Base-by-base conservation (phyloP, 2,888 invertebrate genomes). In the Digitonthophagus gazella region DNA sequence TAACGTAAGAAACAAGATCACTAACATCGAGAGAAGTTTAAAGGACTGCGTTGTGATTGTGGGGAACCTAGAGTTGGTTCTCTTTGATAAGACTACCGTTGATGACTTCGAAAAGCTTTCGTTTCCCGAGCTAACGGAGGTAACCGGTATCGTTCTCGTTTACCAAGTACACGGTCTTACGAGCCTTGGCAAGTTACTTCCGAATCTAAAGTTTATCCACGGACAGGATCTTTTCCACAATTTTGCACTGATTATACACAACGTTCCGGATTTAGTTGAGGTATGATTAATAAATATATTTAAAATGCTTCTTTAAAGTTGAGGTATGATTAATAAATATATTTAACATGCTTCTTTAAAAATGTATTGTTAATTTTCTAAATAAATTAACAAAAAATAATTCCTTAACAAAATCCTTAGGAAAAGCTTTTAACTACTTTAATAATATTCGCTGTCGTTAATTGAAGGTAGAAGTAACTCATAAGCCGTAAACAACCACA, bases 171-270 rank as follows among this genome's bases (percentile, higher is more conserved):
- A 84, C 15, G 90, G 89, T 0, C 80, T 97, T 69, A 85, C 84
- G 64, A 88, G 89, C 0, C 82, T 96, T 0, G 86, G 88, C 0
- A 81, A 87, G 64, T 82, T 97, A 64, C 95, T 97, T 77, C 97
- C 97, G 0, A 93, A 92, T 81, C 84, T 97, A 74, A 86, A 91
- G 19, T 90, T 96, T 65, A 95, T 97, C 74, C 86, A 96, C 55
- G 97, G 96, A 0, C 85, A 88, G 16, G 85, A 86, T 44, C 83
- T 96, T 22, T 86, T 95, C 76, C 81, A 86, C 56, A 90, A 95
- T 83, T 96, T 92, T 82, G 93, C 93, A 0, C 84, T 97, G 64
- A 88, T 93, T 72, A 84, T 95, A 22, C 91, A 88, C 19, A 65
- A 67, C 14, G 18, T 69, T 20, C n/a, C 20, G 8, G 69, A 71